Base-by-base conservation (phyloP, 2,113 vertebrate species). In the Oplegnathus fasciatus region DNA sequence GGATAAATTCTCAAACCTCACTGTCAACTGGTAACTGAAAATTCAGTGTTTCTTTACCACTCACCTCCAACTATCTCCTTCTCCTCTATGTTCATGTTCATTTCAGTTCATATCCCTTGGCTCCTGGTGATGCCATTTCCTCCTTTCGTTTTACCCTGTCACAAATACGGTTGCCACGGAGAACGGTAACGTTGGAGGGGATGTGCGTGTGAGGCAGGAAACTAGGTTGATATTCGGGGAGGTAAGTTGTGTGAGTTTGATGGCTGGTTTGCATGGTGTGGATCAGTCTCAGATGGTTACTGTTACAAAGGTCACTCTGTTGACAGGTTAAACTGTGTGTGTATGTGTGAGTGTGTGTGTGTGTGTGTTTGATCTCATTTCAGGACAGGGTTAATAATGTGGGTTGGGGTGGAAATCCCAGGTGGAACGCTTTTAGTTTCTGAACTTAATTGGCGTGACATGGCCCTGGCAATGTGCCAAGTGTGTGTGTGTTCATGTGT, bases 381-480 rank as follows among this genome's bases (percentile, higher is more conserved):
- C 72, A 87, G 78, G 67, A 80, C 78, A 85, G 85, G 83, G 92
- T 93, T 93, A 86, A 95, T 91, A 80, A 82, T 86, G 91, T 85
- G 89, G 88, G 90, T 81, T 86, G 67, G 58, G 75, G 83, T 86
- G 73, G 67, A 70, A 83, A 83, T 91, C 88, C 88, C 93, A 91
- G 84, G 89, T 94, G 93, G 84, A 87, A 88, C 61, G 61, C 87
- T 90, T 93, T 93, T 88, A 89, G 90, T 89, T 86, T 87, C 86
- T 94, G 86, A 93, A 90, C 91, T 87, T 94, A 91, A 94, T 93
- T 94, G 91, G 90, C 89, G 87, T 90, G 93, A 91, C 93, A 93
- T 81, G 80, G 78, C 67, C 84, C 76, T 30, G 93, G 94, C 86
- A 73, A 9, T 5, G 37, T 64, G 91, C 94, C 94, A 88, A 86